Evolutionary conservation across 2,797 vertebrate species (phyloP).

Genomic region (Epinephelus awoara): DNA sequence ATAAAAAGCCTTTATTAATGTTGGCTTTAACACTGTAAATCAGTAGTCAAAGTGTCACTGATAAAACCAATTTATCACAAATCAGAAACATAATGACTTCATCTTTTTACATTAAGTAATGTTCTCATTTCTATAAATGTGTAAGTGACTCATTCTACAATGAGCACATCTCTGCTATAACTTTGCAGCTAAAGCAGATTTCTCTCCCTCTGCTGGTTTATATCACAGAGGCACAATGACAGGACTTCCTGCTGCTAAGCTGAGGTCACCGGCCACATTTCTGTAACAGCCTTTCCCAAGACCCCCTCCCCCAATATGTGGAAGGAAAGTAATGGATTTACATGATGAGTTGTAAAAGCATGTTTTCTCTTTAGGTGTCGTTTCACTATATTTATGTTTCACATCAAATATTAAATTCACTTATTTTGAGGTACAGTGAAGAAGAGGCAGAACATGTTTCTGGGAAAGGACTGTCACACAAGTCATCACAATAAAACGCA

Average conservation of each 20-base stretch:
- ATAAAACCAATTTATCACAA: not conserved
- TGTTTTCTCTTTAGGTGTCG: not conserved
- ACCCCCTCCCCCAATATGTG: not conserved
- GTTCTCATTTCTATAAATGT: not conserved
- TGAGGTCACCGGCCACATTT: not conserved
- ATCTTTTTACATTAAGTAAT: not conserved
- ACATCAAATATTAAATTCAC: not conserved
- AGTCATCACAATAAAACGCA: not conserved
- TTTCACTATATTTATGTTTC: not conserved
- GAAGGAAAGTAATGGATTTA: not conserved
- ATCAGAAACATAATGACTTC: not conserved
- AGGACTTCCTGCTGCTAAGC: slow-evolving; percentile 15
- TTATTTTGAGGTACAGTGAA: not conserved
- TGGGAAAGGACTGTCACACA: not conserved
- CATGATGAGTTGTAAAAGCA: not conserved
- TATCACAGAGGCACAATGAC: slow-evolving; percentile 6
- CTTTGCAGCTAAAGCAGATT: not conserved
- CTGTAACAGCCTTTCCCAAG: not conserved
- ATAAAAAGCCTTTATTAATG: not conserved
- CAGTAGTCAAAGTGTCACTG: not conserved
- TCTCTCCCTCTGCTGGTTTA: not conserved
- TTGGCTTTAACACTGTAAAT: not conserved
- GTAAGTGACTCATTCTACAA: not conserved
- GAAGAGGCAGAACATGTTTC: not conserved
- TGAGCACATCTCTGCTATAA: not conserved